These are phyloP conservation scores for Spinus olivaceus DNA, from an alignment of 2,797 vertebrate genomes.

Conservation along the genomic window DNA sequence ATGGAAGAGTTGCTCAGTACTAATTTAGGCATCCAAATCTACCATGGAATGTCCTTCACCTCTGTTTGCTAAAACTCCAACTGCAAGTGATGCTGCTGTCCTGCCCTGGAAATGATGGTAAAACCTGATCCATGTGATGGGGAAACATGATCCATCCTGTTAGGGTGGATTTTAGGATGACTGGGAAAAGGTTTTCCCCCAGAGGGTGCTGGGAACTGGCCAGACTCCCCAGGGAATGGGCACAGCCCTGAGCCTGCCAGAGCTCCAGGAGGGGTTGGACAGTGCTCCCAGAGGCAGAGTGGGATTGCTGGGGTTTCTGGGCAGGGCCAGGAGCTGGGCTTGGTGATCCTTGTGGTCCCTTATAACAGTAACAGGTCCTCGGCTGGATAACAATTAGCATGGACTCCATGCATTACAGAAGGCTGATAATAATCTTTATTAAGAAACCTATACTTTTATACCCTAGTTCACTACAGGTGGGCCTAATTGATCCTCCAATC, in stretches of 20 bases:
- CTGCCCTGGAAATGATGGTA: not conserved
- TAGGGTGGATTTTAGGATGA: not conserved
- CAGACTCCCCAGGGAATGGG: not conserved
- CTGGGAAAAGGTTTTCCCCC: not conserved
- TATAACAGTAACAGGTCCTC: not conserved
- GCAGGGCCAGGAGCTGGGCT: not conserved
- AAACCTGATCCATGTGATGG: no score
- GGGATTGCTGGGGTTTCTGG: not conserved
- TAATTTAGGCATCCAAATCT: not conserved
- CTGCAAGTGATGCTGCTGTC: not conserved
- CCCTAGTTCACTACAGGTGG: not conserved
- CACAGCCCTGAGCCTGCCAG: not conserved
- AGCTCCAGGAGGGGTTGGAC: accelerated
- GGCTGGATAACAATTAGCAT: not conserved
- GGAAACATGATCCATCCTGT: not conserved
- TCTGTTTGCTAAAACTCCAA: not conserved
- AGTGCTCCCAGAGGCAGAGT: accelerated
- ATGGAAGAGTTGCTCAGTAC: not conserved
- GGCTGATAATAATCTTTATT: not conserved
- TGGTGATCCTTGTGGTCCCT: not conserved
- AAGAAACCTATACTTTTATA: not conserved
- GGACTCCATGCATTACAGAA: not conserved
- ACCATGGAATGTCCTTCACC: accelerated
- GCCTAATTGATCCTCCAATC: not conserved
- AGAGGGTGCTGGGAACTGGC: not conserved